Evolutionary conservation across 2,797 vertebrate genomes (phyloP), one percentile per base, ranked within the genome.

Genomic region (Pangasius sanitwongsei): DNA sequence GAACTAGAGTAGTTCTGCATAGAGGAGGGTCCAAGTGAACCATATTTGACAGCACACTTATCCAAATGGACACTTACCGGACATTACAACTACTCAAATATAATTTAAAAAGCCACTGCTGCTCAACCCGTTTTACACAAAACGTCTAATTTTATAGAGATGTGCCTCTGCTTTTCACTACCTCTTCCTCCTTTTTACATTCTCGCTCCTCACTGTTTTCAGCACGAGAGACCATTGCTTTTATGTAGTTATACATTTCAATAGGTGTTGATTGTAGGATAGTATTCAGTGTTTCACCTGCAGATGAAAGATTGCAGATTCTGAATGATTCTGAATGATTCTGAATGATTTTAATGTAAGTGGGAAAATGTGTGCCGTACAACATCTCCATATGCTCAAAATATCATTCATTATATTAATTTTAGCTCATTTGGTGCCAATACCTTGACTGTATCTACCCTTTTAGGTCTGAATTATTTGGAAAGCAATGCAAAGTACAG

Each of bases 61-160:
- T 57, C 16, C 7, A 55, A 80, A 20, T 57, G 50, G n/a, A 23
- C n/a, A 55, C 6, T 57, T 80, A 57, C 2, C 34, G 7, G 53
- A 80, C n/a, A 80, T 57, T 31, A 78, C n/a, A 78, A 53, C 37
- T 1, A 16, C 5, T 37, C 69, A 41, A 72, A 74, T 74, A 41
- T 74, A 20, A 74, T 72, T 72, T 72, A 12, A 53, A 77, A 80
- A 55, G 77, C 77, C 77, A 80, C 16, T 80, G 3, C 16, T 77
- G 44, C 25, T 77, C 48, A n/a, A 50, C 12, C 16, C 9, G 20
- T 13, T 75, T 75, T 50, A 75, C 74, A 77, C 25, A 77, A 75
- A 77, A 50, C 31, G n/a, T n/a, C 6, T 31, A 1, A 18, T 53
- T n/a, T 80, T 80, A 80, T 31, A 28, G 15, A 55, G 48, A 50